A percentile compares a stretch with the other conserved stretches of the same genome.
Evolutionary conservation across 1,140 invertebrate species (phyloP).

Genomic region (Anagrus nilaparvatae): DNA sequence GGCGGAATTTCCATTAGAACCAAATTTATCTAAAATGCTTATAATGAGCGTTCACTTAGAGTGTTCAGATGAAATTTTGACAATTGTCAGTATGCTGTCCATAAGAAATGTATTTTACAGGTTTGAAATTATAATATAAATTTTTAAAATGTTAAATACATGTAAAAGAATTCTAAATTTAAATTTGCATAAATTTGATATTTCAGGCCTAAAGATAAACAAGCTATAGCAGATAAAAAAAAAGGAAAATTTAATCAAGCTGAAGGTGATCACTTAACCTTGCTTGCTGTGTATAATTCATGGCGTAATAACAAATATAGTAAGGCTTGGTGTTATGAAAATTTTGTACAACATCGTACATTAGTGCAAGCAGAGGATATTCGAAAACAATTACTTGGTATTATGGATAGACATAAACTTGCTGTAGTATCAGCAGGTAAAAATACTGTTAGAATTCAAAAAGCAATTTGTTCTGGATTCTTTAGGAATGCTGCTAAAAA

Average conservation of each 20-base stretch:
- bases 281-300: constrained; percentile 96
- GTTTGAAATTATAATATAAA: too few species aligned
- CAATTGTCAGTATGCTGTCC: constrained; percentile 97
- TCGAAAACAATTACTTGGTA: constrained; percentile 91
- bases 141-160: too few species aligned
- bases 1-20: constrained; percentile 98
- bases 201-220: constrained; percentile 83
- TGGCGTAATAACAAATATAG: constrained; percentile 99
- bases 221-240: constrained; percentile 94
- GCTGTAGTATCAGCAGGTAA: constrained; percentile 95
- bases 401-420: constrained; percentile 96
- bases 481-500: constrained; percentile 98
- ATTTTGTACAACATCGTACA: constrained; percentile 96
- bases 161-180: background rate
- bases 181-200: constrained; percentile 1
- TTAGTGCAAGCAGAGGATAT: constrained; percentile 97
- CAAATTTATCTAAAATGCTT: constrained; percentile 94
- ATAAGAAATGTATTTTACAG: constrained; percentile 98
- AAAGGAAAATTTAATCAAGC: constrained; percentile 99
- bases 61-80: constrained; percentile 96
- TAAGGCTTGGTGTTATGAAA: constrained; percentile 99
- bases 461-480: constrained; percentile 97
- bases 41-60: constrained; percentile 98
- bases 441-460: constrained; percentile 90
- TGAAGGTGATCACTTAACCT: constrained; percentile 95